These are phyloP conservation scores for Callyntrura guangdongensis DNA, from an alignment of 2,888 invertebrate species.

Conservation along the genomic window DNA sequence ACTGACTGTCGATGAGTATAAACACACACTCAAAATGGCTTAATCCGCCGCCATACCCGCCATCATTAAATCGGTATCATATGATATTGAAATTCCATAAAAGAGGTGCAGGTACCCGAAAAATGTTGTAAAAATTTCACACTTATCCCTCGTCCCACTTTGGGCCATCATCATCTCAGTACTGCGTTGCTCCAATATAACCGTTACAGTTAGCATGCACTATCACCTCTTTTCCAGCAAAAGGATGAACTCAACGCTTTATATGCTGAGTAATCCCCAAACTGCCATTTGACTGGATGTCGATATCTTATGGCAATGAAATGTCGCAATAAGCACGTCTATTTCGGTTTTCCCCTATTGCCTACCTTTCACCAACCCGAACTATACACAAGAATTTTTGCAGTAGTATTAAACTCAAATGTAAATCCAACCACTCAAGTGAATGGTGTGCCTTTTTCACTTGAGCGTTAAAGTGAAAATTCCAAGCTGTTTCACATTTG, in stretches of 20 bases:
- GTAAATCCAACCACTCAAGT: conserved; percentile 33
- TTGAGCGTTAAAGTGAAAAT: conserved; percentile 2
- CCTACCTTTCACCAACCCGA: background rate
- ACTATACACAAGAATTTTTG: background rate
- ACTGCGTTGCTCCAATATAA: background rate
- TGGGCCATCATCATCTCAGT: background rate
- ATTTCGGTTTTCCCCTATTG: background rate
- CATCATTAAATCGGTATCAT: background rate
- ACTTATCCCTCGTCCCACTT: background rate
- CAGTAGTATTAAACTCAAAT: conserved; percentile 28
- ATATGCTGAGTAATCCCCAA: background rate
- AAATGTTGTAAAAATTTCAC: background rate
- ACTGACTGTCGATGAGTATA: conserved; percentile 28
- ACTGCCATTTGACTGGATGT: conserved; percentile 27
- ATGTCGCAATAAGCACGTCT: background rate
- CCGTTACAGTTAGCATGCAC: conserved; percentile 5
- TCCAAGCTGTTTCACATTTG: background rate
- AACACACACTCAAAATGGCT: conserved; percentile 11
- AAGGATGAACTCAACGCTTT: background rate
- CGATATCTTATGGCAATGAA: conserved; percentile 13
- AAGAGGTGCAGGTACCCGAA: background rate
- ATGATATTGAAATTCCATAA: background rate
- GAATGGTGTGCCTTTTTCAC: background rate
- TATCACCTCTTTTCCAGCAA: background rate
- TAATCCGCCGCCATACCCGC: background rate